Evolutionary conservation across 2,113 vertebrate species (phyloP).

Genomic region (Vimba vimba): DNA sequence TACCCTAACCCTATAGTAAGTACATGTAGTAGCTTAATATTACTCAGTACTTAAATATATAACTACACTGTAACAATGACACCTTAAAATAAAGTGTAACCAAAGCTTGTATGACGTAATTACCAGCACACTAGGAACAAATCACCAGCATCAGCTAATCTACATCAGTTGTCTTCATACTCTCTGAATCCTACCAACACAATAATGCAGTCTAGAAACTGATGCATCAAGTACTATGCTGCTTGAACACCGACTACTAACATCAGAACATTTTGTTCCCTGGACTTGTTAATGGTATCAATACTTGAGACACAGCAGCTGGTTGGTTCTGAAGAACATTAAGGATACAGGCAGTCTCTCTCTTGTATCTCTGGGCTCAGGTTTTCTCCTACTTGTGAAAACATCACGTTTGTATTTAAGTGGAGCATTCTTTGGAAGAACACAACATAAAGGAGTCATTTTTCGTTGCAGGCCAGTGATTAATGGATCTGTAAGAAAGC

Average conservation of each 20-base stretch:
- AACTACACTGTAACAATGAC: no score
- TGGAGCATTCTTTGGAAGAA: background rate
- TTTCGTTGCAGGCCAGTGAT: background rate
- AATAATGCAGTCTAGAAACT: background rate
- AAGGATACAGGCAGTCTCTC: background rate
- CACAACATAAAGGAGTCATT: background rate
- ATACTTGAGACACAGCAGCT: constrained; percentile 6
- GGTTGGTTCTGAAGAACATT: background rate
- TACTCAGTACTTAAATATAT: no score
- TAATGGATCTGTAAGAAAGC: constrained; percentile 12
- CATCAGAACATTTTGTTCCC: constrained; percentile 7
- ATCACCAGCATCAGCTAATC: constrained; percentile 1
- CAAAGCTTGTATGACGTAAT: constrained; percentile 17
- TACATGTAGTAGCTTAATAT: no score
- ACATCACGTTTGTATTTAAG: constrained; percentile 22
- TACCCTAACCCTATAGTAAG: no score
- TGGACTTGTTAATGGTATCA: background rate
- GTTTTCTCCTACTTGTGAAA: background rate
- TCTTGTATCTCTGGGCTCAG: background rate
- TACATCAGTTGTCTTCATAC: background rate
- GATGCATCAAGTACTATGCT: background rate
- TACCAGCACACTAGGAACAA: background rate
- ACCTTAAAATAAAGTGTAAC: no score
- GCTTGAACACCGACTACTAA: background rate
- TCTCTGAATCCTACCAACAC: background rate